Conservation (phyloP, 2,113 vertebrate genomes). For the Cnemophilus loriae region DNA sequence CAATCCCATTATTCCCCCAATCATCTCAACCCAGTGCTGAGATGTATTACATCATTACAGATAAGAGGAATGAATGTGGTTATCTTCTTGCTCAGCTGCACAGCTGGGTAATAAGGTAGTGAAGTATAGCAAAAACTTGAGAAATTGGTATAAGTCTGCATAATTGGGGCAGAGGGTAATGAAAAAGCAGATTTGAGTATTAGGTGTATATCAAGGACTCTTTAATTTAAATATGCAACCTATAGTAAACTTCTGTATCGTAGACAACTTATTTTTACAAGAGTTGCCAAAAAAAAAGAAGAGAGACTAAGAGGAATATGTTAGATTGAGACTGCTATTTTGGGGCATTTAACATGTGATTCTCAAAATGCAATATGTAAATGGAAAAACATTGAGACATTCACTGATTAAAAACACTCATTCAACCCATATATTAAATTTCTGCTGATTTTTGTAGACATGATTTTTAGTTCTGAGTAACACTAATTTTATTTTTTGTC, state of each 20-base stretch:
- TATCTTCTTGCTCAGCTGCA: constrained; percentile 87
- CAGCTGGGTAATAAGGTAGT: constrained; percentile 74
- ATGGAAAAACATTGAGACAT: constrained; percentile 25
- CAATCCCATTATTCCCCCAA: constrained; percentile 80
- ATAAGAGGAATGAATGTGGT: constrained; percentile 87
- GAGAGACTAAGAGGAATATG: not conserved
- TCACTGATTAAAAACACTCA: constrained; percentile 13
- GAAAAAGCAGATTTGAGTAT: constrained; percentile 82
- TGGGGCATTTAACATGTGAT: not conserved
- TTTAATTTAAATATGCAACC: constrained; percentile 59
- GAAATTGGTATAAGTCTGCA: constrained; percentile 69
- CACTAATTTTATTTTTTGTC: not conserved
- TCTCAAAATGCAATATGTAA: constrained; percentile 24
- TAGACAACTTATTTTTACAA: not conserved
- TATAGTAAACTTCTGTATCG: not conserved
- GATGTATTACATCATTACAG: constrained; percentile 88
- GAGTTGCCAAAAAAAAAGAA: not conserved
- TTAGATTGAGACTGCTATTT: not conserved
- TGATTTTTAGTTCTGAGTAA: constrained; percentile 38
- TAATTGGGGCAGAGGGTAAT: constrained; percentile 81
- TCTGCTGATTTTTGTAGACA: constrained; percentile 14
- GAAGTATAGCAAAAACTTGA: constrained; percentile 78
- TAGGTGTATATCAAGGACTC: constrained; percentile 67
- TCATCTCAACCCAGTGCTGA: constrained; percentile 75
- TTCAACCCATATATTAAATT: constrained; percentile 57